Percentiles rank a stretch among this genome's conserved stretches.
These are phyloP conservation scores for Amyelois transitella DNA, from an alignment of 1,140 invertebrate genomes.

Conservation along the genomic window DNA sequence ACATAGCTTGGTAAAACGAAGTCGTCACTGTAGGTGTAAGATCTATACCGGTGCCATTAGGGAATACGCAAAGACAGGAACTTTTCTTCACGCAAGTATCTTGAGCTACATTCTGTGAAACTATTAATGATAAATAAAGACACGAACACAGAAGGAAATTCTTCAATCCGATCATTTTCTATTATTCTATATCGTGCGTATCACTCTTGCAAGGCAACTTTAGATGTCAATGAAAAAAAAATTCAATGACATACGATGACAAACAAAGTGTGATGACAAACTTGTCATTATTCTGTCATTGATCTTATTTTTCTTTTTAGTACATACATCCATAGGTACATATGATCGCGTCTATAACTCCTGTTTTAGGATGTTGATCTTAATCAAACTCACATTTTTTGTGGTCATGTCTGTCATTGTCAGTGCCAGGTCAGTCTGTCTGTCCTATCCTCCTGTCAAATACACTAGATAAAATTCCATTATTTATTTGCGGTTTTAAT, in stretches of 20 bases:
- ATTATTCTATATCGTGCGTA: background rate
- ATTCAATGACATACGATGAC: background rate
- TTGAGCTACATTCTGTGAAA: constrained; percentile 18
- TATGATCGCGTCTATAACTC: too few species aligned
- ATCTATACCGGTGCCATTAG: constrained; percentile 69
- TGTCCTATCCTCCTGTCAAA: too few species aligned
- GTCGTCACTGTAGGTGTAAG: constrained; percentile 36
- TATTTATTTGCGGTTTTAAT: too few species aligned
- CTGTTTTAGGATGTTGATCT: too few species aligned
- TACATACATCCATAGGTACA: too few species aligned
- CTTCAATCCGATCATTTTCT: constrained; percentile 1
- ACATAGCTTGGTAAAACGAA: constrained; percentile 34
- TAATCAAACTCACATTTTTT: too few species aligned
- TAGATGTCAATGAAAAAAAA: background rate
- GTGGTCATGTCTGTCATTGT: too few species aligned
- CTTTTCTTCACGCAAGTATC: constrained; percentile 57
- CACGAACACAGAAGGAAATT: constrained; percentile 15
- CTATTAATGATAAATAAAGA: constrained; percentile 9
- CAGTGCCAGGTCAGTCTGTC: too few species aligned
- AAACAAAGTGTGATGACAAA: background rate
- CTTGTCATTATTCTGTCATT: background rate
- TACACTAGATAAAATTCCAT: too few species aligned
- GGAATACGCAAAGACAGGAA: constrained; percentile 58
- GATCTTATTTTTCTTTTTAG: too few species aligned
- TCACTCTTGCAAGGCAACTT: background rate